Evolutionary conservation across 2,888 invertebrate genomes (phyloP), one percentile per base, ranked within the genome.

Genomic region (Atrina japonica): DNA sequence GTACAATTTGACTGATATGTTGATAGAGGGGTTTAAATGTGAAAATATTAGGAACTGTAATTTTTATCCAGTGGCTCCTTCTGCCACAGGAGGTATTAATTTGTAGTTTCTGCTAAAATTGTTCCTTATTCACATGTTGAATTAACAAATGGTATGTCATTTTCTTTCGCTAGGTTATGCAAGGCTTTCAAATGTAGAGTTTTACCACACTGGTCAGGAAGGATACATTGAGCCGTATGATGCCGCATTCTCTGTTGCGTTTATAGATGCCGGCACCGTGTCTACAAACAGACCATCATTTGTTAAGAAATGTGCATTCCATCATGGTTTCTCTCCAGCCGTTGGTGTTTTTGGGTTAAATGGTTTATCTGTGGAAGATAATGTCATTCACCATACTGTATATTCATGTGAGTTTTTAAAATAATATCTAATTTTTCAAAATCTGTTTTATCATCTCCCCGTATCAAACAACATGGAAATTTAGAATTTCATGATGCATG

Each of bases 191-290:
- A 82, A 88, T 73, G 84, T 84, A 1, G 87, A 88, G 69, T 88
- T 88, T 63, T 77, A 77, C 63, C 81, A 82, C 61, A 83, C 83
- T 43, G 88, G 88, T 9, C 88, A 88, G 60, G 84, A 86, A 68
- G 86, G 88, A 0, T 86, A 74, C 53, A 80, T 75, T 0, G 81
- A 80, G 16, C 67, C 75, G 6, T 86, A 84, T 49, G 88, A 88
- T 63, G 82, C 87, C 0, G 73, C 88, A 21, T 87, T 79, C 71
- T 83, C 86, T 5, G 56, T 88, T 47, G 76, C 86, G 5, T 86
- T 78, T 50, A 71, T 86, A 14, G 84, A 85, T 56, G 71, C 82
- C 7, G 84, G 83, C n/a, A 76, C 79, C 6, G 81, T 79, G 1
- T 70, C 69, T 6, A 50, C 67, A 21, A 68, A 80, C 16, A 82